Base-by-base conservation (phyloP, 2,113 vertebrate species). In the Meriones unguiculatus region DNA sequence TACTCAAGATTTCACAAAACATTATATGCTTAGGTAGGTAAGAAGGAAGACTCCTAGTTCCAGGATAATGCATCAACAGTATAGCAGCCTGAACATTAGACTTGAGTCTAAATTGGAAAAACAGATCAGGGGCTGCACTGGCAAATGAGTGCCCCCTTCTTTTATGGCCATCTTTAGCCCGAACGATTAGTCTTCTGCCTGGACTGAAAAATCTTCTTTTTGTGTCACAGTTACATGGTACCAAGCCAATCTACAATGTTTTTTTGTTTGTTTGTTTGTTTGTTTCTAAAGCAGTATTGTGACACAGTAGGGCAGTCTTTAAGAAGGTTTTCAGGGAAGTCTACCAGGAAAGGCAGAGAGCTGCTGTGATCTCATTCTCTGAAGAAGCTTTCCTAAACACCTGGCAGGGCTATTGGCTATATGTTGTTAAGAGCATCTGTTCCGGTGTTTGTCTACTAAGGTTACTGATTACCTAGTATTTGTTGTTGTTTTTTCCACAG, bases 1-100 rank as follows among this genome's bases (percentile, higher is more conserved):
- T 84, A 38, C 10, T 87, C n/a, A 80, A n/a, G 90, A 65, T 38
- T 87, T 46, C 41, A 46, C 24, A 86, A 57, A 12, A 2, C 6
- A 8, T 9, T 86, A 65, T 64, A 65, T 69, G 50, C 35, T 87
- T 84, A 80, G 87, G 32, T 87, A 65, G 41, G 3, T 35, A 81
- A 93, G 30, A 69, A 1, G 46, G 20, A 82, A 3, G 5, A 77
- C 54, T 82, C 67, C 65, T 85, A 76, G 77, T 50, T 92, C 70
- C 90, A 64, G 88, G 50, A 87, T 62, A 86, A 93, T 80, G 41
- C 25, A 10, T 86, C 35, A 73, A 73, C 90, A 86, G 38, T 64
- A 90, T 17, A 86, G 28, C n/a, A 86, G 3, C 38, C 72, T 78
- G 62, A 90, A 87, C 90, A 52, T 46, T 41, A 67, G 75, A 67